These are phyloP conservation scores for Kryptopterus vitreolus DNA, from an alignment of 2,797 vertebrate genomes.

Conservation along the genomic window DNA sequence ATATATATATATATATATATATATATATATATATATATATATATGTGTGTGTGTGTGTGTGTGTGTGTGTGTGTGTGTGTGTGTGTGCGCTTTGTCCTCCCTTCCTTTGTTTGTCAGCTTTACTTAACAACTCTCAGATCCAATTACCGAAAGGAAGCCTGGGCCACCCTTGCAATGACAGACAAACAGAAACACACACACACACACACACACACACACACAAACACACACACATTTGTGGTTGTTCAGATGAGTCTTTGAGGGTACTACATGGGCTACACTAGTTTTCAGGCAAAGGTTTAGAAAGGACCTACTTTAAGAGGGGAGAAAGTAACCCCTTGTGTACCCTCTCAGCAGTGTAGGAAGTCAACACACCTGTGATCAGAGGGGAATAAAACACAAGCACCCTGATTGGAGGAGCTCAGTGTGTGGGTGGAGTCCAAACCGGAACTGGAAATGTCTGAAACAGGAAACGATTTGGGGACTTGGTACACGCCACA, in stretches of 20 bases:
- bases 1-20: no score
- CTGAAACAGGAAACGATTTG: not conserved
- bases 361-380: conserved; percentile 57
- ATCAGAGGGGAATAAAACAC: conserved; percentile 27
- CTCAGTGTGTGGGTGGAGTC: conserved; percentile 16
- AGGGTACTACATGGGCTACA: not conserved
- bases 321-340: not conserved
- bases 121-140: conserved; percentile 72
- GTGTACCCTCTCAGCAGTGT: conserved; percentile 40
- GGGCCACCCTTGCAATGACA: conserved; percentile 76
- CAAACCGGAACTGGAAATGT: conserved; percentile 34
- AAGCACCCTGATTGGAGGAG: conserved; percentile 26
- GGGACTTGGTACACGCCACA: not conserved
- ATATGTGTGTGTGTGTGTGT: conserved; percentile 16
- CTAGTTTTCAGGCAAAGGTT: not conserved
- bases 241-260: not conserved
- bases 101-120: conserved; percentile 67
- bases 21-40: not conserved
- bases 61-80: not conserved
- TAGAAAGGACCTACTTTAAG: no score
- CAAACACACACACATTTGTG: conserved; percentile 28
- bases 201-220: conserved; percentile 44
- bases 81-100: conserved; percentile 47
- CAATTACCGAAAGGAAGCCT: conserved; percentile 75
- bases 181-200: conserved; percentile 54